Conservation (phyloP, 92 coral and sea anemone genomes). For the Porites divaricata region DNA sequence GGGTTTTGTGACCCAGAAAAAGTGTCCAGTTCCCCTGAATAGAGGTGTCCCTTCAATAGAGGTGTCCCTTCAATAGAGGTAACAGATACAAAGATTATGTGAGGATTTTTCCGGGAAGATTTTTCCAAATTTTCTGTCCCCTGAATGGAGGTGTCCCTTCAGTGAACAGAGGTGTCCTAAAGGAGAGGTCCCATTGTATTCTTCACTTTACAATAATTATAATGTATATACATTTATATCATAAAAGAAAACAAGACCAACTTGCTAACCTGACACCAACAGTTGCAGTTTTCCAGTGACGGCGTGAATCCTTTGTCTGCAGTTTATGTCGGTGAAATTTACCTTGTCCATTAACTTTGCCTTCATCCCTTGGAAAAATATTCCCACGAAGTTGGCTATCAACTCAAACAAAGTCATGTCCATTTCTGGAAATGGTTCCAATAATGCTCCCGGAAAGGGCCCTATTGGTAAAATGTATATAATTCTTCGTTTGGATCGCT, state of each 20-base stretch:
- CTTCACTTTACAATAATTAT: too few species aligned
- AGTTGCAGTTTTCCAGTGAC: constrained; percentile 73
- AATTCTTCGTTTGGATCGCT: constrained; percentile 54
- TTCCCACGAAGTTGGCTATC: constrained; percentile 60
- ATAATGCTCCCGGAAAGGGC: constrained; percentile 64
- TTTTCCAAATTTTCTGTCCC: too few species aligned
- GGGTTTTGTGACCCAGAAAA: too few species aligned
- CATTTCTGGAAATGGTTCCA: constrained; percentile 30
- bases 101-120: too few species aligned
- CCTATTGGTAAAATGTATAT: constrained; percentile 89
- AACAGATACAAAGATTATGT: too few species aligned
- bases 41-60: too few species aligned
- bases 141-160: too few species aligned
- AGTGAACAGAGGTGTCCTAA: too few species aligned
- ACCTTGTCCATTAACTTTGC: constrained; percentile 65
- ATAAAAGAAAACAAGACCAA: background rate
- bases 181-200: too few species aligned
- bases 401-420: constrained; percentile 61
- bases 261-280: constrained; percentile 77
- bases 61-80: too few species aligned
- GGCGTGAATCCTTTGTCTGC: constrained; percentile 72
- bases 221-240: too few species aligned
- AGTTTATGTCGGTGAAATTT: constrained; percentile 52
- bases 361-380: constrained; percentile 81
- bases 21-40: too few species aligned